Evolutionary conservation across 2,113 vertebrate genomes (phyloP), one percentile per base, ranked within the genome.

Genomic region (Oxyura jamaicensis): DNA sequence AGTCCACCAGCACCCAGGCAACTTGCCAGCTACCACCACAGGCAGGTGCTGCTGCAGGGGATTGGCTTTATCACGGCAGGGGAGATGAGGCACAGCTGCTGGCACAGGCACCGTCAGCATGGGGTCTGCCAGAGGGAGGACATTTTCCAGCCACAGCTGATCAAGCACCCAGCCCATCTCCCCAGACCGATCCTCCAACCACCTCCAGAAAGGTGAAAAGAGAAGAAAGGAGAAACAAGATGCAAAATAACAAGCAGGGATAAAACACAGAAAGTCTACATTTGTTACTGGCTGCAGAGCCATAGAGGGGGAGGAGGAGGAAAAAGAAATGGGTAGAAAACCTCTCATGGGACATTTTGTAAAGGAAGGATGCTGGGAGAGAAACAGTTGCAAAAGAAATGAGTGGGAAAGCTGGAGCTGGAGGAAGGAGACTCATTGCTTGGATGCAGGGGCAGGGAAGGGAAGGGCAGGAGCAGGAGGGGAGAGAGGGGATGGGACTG

Each of bases 21-120:
- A 33, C 33, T n/a, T 26, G 33, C 31, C 26, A 16, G 2, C 4
- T 4, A 3, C 39, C 73, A 33, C 33, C 39, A 42, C 36, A 17
- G 36, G 56, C 28, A 42, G 16, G 29, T 5, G 39, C 50, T 35
- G n/a, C 29, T 53, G 4, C 4, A 5, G n/a, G 56, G 23, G 50
- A 22, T 16, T 20, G 31, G 25, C 58, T 23, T 55, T 20, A 31
- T 58, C 52, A 8, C 29, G 39, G 52, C 22, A 10, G n/a, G 18
- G 18, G 18, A 28, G 41, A 6, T 1, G 3, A 13, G n/a, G n/a
- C n/a, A n/a, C n/a, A n/a, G n/a, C n/a, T n/a, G n/a, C n/a, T n/a
- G n/a, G n/a, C n/a, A n/a, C n/a, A 1, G 6, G 52, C 39, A 14
- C 13, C 2, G 41, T 29, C 52, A 13, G 8, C 33, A 11, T 4